phyloP scores from a whole-genome alignment of 2,113 vertebrate genomes.

The Morone saxatilis region DNA sequence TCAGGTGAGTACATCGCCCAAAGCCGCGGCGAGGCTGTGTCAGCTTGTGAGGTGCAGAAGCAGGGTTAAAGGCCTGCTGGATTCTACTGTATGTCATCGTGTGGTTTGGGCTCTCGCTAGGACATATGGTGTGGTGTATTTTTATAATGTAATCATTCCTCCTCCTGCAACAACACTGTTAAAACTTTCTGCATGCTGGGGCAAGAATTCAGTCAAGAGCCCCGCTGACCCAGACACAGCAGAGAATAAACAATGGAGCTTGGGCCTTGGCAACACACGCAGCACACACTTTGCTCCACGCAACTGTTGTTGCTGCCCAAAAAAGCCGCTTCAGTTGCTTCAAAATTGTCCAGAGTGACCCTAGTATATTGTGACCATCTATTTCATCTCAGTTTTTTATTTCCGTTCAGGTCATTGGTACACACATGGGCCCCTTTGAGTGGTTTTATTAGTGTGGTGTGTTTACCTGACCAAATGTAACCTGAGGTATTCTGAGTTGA shows the following conservation, averaged over 20 bases:
- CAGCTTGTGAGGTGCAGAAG: constrained; percentile 42
- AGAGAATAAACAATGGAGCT: constrained; percentile 71
- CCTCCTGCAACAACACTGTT: constrained; percentile 75
- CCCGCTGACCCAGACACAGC: constrained; percentile 73
- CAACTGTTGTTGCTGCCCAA: constrained; percentile 20
- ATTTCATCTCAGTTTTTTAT: not conserved
- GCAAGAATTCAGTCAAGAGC: constrained; percentile 75
- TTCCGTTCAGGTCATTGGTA: not conserved
- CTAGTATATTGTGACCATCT: not conserved
- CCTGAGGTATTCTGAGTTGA: constrained; percentile 61
- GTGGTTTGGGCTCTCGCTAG: constrained; percentile 57
- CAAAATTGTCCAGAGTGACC: not conserved
- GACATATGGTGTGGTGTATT: constrained; percentile 74
- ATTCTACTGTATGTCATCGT: constrained; percentile 52
- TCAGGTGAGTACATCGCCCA: constrained; percentile 45
- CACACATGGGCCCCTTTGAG: not conserved
- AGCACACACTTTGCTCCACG: constrained; percentile 10
- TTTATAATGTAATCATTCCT: constrained; percentile 79
- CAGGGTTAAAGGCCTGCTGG: constrained; percentile 36
- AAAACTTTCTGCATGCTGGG: constrained; percentile 77
- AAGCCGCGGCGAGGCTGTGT: constrained; percentile 36
- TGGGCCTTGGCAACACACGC: constrained; percentile 48
- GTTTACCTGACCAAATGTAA: constrained; percentile 64
- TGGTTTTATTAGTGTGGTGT: constrained; percentile 47
- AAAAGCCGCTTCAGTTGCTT: constrained; percentile 1